Conservation (phyloP, 2,113 vertebrate species). For the Phrynosoma platyrhinos region DNA sequence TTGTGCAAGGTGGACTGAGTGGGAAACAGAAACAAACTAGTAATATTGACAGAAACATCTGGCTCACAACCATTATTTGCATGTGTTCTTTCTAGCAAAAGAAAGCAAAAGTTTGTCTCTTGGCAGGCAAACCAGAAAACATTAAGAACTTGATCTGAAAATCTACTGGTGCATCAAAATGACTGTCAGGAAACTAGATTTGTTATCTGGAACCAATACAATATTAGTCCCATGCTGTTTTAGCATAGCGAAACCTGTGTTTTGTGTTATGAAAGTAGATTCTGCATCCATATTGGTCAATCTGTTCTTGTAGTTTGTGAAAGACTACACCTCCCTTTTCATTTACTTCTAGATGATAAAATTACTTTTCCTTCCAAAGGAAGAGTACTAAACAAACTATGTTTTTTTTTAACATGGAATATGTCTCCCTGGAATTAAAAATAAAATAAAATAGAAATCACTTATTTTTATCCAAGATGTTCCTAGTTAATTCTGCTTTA, state of each 20-base stretch:
- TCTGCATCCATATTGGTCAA: neutral
- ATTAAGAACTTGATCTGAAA: neutral
- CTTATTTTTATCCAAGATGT: neutral
- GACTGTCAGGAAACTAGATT: neutral
- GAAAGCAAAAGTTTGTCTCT: neutral
- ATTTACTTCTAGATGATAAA: neutral
- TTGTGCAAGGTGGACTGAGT: constrained; percentile 21
- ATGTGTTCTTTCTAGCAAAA: neutral
- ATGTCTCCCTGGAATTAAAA: neutral
- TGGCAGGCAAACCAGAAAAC: constrained; percentile 25
- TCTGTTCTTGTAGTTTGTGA: neutral
- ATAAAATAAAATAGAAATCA: neutral
- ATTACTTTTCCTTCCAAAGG: neutral
- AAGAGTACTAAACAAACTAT: neutral
- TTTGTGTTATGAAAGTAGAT: neutral
- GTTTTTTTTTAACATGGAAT: neutral
- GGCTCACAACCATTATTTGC: neutral
- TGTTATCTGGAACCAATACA: neutral
- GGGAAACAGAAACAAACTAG: neutral
- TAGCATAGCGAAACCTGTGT: neutral
- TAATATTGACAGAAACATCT: neutral
- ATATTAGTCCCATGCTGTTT: neutral
- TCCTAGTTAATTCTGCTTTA: neutral
- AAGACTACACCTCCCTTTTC: neutral
- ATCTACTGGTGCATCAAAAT: neutral